phyloP scores from a whole-genome alignment of 2,888 invertebrate genomes.

The Hyles lineata region DNA sequence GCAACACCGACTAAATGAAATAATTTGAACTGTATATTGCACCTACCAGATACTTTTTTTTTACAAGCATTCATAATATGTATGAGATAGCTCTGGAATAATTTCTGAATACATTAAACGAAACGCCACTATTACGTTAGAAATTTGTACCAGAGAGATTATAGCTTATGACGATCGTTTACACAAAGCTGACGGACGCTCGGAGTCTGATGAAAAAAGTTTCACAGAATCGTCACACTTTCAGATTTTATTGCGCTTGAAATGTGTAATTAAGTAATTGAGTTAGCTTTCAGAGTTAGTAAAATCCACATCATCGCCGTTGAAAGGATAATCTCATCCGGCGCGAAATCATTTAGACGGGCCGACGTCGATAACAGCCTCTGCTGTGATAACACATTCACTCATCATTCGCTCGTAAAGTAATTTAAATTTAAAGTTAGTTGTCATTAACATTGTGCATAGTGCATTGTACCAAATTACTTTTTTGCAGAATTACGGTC shows the following conservation, averaged over 20 bases:
- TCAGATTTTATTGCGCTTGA: slow-evolving; percentile 1
- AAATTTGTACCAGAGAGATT: not conserved
- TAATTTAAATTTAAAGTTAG: not conserved
- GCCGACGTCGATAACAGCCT: slow-evolving; percentile 4
- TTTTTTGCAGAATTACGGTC: not conserved
- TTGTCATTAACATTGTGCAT: too few relatives aligned
- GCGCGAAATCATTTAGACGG: not conserved
- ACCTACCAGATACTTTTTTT: not conserved
- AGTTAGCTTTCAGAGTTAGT: slow-evolving; percentile 47
- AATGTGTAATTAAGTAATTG: slow-evolving; percentile 66
- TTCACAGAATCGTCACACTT: slow-evolving; percentile 1
- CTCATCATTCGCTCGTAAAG: not conserved
- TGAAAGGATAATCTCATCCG: slow-evolving; percentile 47
- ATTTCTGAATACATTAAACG: not conserved
- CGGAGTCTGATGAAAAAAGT: not conserved
- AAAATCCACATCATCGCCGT: slow-evolving; percentile 34
- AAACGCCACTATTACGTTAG: not conserved
- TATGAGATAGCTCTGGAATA: not conserved
- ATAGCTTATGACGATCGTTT: not conserved
- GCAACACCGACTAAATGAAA: slow-evolving; percentile 1
- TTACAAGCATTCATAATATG: not conserved
- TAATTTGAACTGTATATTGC: not conserved
- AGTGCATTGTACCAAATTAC: not conserved
- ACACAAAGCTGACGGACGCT: not conserved
- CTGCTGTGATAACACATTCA: not conserved